phyloP scores from a whole-genome alignment of 2,113 vertebrate genomes.

The Cercocebus atys region DNA sequence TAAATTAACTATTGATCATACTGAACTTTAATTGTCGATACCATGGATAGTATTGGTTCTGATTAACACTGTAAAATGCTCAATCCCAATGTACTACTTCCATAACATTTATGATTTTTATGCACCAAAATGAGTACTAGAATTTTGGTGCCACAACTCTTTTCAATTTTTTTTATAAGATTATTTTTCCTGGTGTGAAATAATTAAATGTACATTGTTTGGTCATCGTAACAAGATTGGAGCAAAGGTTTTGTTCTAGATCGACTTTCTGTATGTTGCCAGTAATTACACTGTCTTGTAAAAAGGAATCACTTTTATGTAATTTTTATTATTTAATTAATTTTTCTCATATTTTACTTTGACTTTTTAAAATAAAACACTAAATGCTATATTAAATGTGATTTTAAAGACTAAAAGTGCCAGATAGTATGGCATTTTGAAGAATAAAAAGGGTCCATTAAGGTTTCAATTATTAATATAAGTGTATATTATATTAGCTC shows the following conservation, averaged over 20 bases:
- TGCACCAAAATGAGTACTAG: rapidly evolving
- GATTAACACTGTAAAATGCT: neutral
- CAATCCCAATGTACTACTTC: neutral
- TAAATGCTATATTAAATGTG: neutral
- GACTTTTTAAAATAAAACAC: neutral
- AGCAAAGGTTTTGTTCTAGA: neutral
- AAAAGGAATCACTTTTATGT: neutral
- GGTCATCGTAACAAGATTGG: neutral
- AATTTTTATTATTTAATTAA: neutral
- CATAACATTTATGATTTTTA: neutral
- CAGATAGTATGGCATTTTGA: neutral
- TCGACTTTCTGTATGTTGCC: neutral
- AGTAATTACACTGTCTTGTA: neutral
- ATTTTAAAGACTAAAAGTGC: neutral
- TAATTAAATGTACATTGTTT: neutral
- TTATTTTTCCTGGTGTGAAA: neutral
- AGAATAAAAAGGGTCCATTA: neutral
- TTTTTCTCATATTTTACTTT: neutral
- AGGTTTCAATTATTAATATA: neutral
- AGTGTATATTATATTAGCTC: neutral
- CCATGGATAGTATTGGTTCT: neutral
- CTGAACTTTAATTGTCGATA: neutral
- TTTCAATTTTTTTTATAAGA: neutral
- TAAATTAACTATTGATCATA: neutral
- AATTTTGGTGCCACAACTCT: rapidly evolving